A percentile compares a stretch with the other conserved stretches of the same genome.
phyloP scores from a whole-genome alignment of 2,888 invertebrate genomes.

The Tolmerus cingulatus region DNA sequence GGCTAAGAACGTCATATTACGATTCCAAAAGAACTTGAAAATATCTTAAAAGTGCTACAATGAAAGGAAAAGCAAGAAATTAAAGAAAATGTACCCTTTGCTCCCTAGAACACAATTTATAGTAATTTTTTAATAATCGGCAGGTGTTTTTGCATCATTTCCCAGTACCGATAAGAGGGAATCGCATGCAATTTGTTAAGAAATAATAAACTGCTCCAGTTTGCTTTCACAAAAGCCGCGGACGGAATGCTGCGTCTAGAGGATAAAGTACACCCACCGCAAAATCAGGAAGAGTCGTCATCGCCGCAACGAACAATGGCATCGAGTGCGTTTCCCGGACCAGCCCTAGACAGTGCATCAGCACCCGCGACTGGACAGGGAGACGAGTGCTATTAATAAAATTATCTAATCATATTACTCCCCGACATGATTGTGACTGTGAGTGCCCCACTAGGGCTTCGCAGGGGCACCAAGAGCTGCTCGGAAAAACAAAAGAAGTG shows the following conservation, averaged over 20 bases:
- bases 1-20: background rate
- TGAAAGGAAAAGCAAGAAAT: background rate
- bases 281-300: background rate
- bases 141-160: background rate
- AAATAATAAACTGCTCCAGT: background rate
- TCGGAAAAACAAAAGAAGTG: background rate
- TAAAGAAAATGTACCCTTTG: background rate
- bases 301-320: background rate
- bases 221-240: background rate
- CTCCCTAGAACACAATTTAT: background rate
- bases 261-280: background rate
- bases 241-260: background rate
- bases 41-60: background rate
- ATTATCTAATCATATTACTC: conserved; percentile 36
- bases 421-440: conserved; percentile 4
- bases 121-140: background rate
- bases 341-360: background rate
- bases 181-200: background rate
- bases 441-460: conserved; percentile 18
- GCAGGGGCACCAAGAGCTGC: background rate
- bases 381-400: conserved; percentile 18
- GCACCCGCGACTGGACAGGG: background rate
- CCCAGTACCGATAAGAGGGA: background rate
- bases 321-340: background rate
- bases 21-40: background rate